These are phyloP conservation scores for Tadarida brasiliensis DNA, from an alignment of 2,797 vertebrate species.

Conservation along the genomic window DNA sequence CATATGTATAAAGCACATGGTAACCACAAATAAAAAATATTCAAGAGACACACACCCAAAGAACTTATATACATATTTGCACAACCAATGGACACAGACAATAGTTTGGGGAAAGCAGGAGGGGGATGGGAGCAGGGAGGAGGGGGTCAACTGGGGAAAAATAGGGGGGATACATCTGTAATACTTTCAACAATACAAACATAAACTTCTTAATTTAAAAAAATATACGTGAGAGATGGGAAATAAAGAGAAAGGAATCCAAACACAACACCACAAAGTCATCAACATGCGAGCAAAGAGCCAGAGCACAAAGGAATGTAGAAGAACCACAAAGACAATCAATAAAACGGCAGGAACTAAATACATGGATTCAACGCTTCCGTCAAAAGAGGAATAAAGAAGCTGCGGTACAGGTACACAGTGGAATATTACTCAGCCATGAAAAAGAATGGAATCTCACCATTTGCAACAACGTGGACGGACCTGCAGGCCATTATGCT, in stretches of 20 bases:
- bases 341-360: background rate
- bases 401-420: background rate
- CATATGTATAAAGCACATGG: background rate
- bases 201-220: no score
- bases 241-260: background rate
- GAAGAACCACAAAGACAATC: background rate
- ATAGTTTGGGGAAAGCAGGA: no score
- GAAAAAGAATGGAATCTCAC: background rate
- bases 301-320: background rate
- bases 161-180: no score
- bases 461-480: background rate
- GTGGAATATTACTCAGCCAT: background rate
- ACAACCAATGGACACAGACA: no score
- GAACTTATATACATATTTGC: no score
- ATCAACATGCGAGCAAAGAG: background rate
- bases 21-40: background rate
- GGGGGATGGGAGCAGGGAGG: no score
- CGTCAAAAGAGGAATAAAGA: background rate
- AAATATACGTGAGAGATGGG: no score
- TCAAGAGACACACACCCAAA: background rate
- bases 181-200: no score
- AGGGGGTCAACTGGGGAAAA: no score
- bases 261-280: background rate
- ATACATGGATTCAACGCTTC: background rate
- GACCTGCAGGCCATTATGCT: background rate